A percentile compares a stretch with the other conserved stretches of the same genome.
Evolutionary conservation across 2,888 invertebrate species (phyloP).

Genomic region (Lasioglossum marginatum): DNA sequence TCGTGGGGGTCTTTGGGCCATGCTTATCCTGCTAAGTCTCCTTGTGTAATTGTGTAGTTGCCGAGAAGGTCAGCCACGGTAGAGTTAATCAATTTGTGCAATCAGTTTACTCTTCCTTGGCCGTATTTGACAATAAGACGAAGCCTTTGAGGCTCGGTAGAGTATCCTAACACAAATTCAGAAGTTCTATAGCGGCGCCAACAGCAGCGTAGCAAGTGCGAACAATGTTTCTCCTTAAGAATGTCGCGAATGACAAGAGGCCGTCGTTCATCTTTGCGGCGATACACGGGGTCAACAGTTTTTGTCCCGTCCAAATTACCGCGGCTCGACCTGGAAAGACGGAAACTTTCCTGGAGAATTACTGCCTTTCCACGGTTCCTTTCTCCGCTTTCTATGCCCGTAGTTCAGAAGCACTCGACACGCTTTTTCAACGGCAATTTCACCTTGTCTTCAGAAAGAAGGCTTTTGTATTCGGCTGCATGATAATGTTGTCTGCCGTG

Average conservation of each 20-base stretch:
- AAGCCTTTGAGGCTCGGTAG: neutral
- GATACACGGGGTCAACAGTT: constrained; percentile 62
- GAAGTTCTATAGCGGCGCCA: neutral
- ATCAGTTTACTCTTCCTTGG: neutral
- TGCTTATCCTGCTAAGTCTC: no score
- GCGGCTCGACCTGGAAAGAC: constrained; percentile 58
- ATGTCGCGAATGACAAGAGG: neutral
- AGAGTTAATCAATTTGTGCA: neutral
- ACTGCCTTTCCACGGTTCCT: constrained; percentile 59
- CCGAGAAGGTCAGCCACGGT: no score
- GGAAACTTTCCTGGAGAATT: constrained; percentile 54
- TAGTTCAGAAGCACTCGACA: constrained; percentile 68
- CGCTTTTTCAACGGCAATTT: constrained; percentile 67
- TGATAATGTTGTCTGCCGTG: constrained; percentile 71
- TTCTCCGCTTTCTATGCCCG: constrained; percentile 49
- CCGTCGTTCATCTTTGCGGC: constrained; percentile 22
- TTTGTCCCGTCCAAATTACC: constrained; percentile 57
- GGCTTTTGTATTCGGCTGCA: constrained; percentile 74
- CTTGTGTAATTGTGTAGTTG: no score
- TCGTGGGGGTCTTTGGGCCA: no score
- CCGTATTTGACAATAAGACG: neutral
- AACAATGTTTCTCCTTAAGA: neutral
- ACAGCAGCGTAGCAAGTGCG: neutral
- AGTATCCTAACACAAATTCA: neutral
- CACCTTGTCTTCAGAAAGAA: constrained; percentile 59